These are phyloP conservation scores for Uropetala carovei DNA, from an alignment of 2,888 invertebrate species.

Conservation along the genomic window DNA sequence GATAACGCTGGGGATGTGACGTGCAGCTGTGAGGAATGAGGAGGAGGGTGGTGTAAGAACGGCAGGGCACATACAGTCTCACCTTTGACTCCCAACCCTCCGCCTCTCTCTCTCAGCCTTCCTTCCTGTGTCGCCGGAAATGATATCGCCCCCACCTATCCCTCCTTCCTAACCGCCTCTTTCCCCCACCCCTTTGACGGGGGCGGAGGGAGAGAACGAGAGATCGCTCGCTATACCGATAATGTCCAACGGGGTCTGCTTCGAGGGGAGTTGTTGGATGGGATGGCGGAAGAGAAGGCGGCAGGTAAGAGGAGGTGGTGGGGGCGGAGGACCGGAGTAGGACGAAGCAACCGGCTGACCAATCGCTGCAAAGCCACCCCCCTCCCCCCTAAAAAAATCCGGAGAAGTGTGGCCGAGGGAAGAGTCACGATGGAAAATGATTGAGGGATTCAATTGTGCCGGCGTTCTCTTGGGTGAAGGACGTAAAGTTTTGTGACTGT, in stretches of 20 bases:
- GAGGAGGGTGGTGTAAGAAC: neutral
- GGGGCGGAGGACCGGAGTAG: neutral
- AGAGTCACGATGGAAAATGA: neutral
- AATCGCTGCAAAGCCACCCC: neutral
- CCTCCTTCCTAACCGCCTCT: neutral
- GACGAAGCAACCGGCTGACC: neutral
- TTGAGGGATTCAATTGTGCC: slow-evolving; percentile 19
- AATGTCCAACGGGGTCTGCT: neutral
- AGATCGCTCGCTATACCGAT: slow-evolving; percentile 6
- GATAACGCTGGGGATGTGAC: slow-evolving; percentile 2
- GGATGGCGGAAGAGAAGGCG: neutral
- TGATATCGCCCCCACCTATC: neutral
- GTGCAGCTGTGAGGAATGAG: neutral
- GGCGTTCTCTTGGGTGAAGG: neutral
- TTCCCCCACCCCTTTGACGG: neutral
- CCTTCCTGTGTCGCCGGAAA: slow-evolving; percentile 10
- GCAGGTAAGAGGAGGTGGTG: neutral
- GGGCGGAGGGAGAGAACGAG: neutral
- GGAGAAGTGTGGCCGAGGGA: neutral
- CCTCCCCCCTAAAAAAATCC: neutral
- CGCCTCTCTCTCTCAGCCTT: slow-evolving; percentile 10
- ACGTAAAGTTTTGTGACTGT: neutral
- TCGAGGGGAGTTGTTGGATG: neutral
- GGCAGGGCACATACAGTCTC: slow-evolving; percentile 12
- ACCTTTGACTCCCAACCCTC: slow-evolving; percentile 23